Evolutionary conservation across 2,113 vertebrate genomes (phyloP), one percentile per base, ranked within the genome.

Genomic region (Ammospiza nelsoni): DNA sequence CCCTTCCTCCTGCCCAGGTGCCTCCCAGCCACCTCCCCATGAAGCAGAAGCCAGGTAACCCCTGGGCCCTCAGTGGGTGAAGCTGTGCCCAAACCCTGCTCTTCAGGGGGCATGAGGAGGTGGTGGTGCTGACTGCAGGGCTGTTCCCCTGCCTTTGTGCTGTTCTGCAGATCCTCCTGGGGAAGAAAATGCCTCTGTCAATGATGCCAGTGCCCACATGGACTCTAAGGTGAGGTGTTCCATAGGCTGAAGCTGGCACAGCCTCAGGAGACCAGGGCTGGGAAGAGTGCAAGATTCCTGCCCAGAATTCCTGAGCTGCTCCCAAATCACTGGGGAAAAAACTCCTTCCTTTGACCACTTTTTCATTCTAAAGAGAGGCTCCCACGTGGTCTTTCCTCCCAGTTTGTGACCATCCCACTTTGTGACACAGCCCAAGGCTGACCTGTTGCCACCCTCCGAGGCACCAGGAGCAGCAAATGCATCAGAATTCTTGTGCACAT

Each of bases 1-100:
- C 97, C 22, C 90, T 94, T 29, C 97, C 97, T 65, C 97, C 97
- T 79, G 95, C 87, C 68, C 95, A 97, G 79, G 87, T 95, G 69
- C 97, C 97, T 58, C 97, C 97, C 61, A 96, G 65, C 62, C 43
- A 65, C 31, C 87, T 96, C 43, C 87, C 80, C 0, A 3, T 24
- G 55, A 94, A 89, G 71, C 76, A 86, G 59, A 75, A 75, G 25
- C 83, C 92, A 95, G 95, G 96, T 97, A 94, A 44, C 68, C 19
- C 41, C 62, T 3, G 3, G 44, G 41, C 28, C 23, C 13, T 54
- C 46, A 5, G 11, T 4, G 58, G 49, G 23, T n/a, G 63, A 16
- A 48, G 31, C 59, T 74, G 55, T 69, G 65, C 31, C 69, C 78
- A 28, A 52, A 13, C n/a, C 9, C 5, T 0, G 0, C 15, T 52